Evolutionary conservation across 2,888 invertebrate genomes (phyloP).

Genomic region (Metallyticus violacea): DNA sequence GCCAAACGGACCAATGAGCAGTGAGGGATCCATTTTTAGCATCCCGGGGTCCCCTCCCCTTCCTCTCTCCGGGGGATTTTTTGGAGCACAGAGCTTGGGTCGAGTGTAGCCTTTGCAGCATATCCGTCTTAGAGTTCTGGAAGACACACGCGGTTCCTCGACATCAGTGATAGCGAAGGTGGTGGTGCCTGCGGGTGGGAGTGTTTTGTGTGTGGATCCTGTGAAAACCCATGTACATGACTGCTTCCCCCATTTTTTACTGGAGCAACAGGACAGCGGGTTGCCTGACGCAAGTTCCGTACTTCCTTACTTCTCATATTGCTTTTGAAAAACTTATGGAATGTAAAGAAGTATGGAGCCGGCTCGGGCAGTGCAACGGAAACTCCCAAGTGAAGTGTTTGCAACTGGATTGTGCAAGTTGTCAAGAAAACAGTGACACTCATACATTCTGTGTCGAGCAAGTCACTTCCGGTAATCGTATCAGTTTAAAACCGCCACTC

Average conservation of each 20-base stretch:
- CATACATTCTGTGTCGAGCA: too few relatives aligned
- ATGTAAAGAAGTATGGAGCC: constrained; percentile 97
- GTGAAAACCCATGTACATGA: too few relatives aligned
- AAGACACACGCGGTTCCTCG: not conserved
- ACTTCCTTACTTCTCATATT: constrained; percentile 97
- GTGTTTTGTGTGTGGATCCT: not conserved
- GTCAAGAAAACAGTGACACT: not conserved
- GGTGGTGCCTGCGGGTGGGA: not conserved
- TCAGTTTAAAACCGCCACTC: too few relatives aligned
- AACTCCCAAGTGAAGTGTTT: not conserved
- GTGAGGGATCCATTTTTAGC: constrained; percentile 35
- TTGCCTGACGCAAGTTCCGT: constrained; percentile 75
- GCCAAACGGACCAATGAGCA: constrained; percentile 24
- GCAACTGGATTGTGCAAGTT: not conserved
- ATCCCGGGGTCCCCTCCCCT: constrained; percentile 17
- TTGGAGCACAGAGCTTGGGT: not conserved
- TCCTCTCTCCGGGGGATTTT: constrained; percentile 14
- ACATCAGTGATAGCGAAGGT: too few relatives aligned
- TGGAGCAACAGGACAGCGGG: not conserved
- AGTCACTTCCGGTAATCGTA: too few relatives aligned
- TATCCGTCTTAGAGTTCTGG: not conserved
- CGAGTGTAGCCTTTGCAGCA: not conserved
- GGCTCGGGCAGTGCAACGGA: constrained; percentile 28
- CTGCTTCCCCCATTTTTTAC: too few relatives aligned
- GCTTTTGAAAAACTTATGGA: constrained; percentile 75